Percentiles rank a stretch among this genome's conserved stretches.
Evolutionary conservation across 2,113 vertebrate genomes (phyloP).

Genomic region (Tinamus guttatus): DNA sequence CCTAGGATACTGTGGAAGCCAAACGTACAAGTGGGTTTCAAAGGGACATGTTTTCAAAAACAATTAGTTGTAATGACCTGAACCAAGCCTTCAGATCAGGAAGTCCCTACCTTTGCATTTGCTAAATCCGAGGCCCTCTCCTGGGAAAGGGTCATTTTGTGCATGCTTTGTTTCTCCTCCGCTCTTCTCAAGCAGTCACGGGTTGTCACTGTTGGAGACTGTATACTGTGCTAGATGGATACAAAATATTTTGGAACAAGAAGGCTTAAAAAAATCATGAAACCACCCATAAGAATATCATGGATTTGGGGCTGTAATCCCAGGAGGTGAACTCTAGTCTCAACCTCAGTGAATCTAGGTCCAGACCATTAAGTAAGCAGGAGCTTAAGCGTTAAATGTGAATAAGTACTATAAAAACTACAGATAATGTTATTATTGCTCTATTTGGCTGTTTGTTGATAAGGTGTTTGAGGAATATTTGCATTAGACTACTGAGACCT

Average conservation of each 20-base stretch:
- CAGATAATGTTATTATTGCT: not conserved
- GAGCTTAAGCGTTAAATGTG: fast-evolving
- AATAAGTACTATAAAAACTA: not conserved
- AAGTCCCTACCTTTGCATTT: not conserved
- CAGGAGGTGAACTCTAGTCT: not conserved
- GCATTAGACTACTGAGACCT: not conserved
- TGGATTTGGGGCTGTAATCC: not conserved
- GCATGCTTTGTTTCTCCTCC: not conserved
- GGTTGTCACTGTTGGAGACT: not conserved
- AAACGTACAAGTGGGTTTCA: not conserved
- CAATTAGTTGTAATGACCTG: not conserved
- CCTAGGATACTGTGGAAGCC: not conserved
- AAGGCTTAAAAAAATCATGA: not conserved
- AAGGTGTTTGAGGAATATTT: not conserved
- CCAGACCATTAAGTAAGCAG: not conserved
- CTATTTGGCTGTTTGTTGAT: not conserved
- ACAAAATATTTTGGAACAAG: not conserved
- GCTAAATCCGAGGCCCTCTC: not conserved
- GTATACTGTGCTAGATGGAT: not conserved
- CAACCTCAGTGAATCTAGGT: not conserved
- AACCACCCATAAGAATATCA: not conserved
- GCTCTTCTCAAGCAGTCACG: not conserved
- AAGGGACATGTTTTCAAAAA: not conserved
- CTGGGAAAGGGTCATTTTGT: not conserved
- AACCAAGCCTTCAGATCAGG: not conserved